Base-by-base conservation (phyloP, 2,888 invertebrate genomes). In the Heliconius ismenius region DNA sequence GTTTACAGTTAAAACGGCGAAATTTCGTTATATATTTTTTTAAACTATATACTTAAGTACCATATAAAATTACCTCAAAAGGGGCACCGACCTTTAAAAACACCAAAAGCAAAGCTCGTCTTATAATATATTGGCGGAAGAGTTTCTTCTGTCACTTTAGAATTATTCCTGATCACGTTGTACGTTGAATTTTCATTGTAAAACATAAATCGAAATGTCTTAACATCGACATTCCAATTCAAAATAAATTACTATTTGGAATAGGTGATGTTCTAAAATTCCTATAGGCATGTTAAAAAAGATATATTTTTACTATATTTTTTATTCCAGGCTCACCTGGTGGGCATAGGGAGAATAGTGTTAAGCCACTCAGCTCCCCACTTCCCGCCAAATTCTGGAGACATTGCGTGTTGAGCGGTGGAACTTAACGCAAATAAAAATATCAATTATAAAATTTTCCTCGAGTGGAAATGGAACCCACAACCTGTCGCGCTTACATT, bases 1-100 rank as follows among this genome's bases (percentile, higher is more conserved):
- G 13, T 24, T 39, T 7, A 65, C 65, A 39, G 65, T 65, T 65
- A 65, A 65, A 39, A 65, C 65, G 36, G 13, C 36, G 10, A 36
- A 65, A n/a, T 36, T 36, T 65, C 32, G n/a, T 32, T 65, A 36
- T 65, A 36, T n/a, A n/a, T 36, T n/a, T 6, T 11, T n/a, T 39
- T 39, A 65, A 65, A 65, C 65, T 65, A 65, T 65, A 65, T 65
- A 65, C 39, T 13, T 24, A 39, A 39, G 65, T 65, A 39, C 65
- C 65, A 65, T 65, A 65, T 39, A 65, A 65, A 65, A 65, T 65
- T 39, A 24, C n/a, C 39, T 65, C 32, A 39, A 65, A 39, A 24
- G 39, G 65, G 15, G 39, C 65, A 65, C n/a, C 65, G 65, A 65
- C 65, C 65, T 39, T 43, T 39, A 39, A 65, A 65, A 65, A 39